Evolutionary conservation across 2,113 vertebrate genomes (phyloP).

Genomic region (Dipodomys spectabilis): DNA sequence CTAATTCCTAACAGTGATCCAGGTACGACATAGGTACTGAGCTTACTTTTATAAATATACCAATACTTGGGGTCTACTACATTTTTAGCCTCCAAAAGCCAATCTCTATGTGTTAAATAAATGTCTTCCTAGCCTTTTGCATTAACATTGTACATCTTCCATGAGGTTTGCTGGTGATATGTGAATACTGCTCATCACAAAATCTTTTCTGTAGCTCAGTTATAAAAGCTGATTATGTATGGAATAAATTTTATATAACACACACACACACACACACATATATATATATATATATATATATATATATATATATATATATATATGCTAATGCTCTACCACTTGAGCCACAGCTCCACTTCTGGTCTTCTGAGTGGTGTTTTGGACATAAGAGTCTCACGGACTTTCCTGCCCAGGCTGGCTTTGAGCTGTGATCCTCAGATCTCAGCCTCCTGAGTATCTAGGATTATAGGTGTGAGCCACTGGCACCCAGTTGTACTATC

Average conservation of each 20-base stretch:
- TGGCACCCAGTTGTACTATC: not conserved
- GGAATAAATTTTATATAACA: too few relatives aligned
- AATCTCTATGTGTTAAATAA: not conserved
- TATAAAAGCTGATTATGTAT: not conserved
- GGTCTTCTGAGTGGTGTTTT: too few relatives aligned
- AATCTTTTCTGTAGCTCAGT: not conserved
- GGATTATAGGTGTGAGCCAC: too few relatives aligned
- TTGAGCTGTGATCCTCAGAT: too few relatives aligned
- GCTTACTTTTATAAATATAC: not conserved
- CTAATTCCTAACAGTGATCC: not conserved
- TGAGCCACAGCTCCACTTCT: too few relatives aligned
- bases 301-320: too few relatives aligned
- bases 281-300: too few relatives aligned
- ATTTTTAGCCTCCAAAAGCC: not conserved
- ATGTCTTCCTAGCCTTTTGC: not conserved
- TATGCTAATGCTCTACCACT: too few relatives aligned
- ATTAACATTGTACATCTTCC: not conserved
- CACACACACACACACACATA: too few relatives aligned
- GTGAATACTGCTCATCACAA: not conserved
- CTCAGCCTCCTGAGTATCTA: too few relatives aligned
- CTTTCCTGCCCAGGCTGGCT: too few relatives aligned
- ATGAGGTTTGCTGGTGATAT: not conserved
- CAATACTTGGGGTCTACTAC: not conserved
- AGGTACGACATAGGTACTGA: not conserved
- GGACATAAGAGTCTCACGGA: too few relatives aligned